Evolutionary conservation across 2,113 vertebrate genomes (phyloP).

Genomic region (Myotis brandtii): DNA sequence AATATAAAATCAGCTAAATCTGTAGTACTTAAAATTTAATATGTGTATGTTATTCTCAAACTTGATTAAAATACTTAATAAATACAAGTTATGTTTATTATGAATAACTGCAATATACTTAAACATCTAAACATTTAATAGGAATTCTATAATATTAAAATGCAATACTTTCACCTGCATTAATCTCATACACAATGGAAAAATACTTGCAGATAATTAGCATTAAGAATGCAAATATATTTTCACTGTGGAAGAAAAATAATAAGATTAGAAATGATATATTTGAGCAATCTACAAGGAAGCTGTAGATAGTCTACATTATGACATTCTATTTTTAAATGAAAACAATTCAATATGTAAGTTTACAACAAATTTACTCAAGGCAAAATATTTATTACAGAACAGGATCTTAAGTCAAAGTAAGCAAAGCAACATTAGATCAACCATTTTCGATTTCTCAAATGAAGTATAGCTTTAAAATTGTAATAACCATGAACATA

Average conservation of each 20-base stretch:
- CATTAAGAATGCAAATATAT: conserved; percentile 87
- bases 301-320: conserved; percentile 79
- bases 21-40: conserved; percentile 81
- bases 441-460: conserved; percentile 84
- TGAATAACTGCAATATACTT: conserved; percentile 83
- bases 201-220: conserved; percentile 87
- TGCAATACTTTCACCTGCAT: conserved; percentile 83
- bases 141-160: conserved; percentile 84
- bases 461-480: conserved; percentile 84
- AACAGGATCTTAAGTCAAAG: conserved; percentile 85
- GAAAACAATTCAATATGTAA: conserved; percentile 84
- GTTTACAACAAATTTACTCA: conserved; percentile 84
- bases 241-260: conserved; percentile 83
- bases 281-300: conserved; percentile 80
- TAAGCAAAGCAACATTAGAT: conserved; percentile 88
- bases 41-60: conserved; percentile 85
- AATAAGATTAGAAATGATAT: conserved; percentile 75
- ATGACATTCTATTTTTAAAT: conserved; percentile 79
- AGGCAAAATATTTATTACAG: conserved; percentile 88
- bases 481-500: conserved; percentile 80
- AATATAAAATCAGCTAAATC: conserved; percentile 83
- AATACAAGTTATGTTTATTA: conserved; percentile 86
- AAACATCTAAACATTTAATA: conserved; percentile 82
- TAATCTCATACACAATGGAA: conserved; percentile 85
- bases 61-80: conserved; percentile 86